Base-by-base conservation (phyloP, 2,888 invertebrate genomes). In the Spisula subtruncata region DNA sequence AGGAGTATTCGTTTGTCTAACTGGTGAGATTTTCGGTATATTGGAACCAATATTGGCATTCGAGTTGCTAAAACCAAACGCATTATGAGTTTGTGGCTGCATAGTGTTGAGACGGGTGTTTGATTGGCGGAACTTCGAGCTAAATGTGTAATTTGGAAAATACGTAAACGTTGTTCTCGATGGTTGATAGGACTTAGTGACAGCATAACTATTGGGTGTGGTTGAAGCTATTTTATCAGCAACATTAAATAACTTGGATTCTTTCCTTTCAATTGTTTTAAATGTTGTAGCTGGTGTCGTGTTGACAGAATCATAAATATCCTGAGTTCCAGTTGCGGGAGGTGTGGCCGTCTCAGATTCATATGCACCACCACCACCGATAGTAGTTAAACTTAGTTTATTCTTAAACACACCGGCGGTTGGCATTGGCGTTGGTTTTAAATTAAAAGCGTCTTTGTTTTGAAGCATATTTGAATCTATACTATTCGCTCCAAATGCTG, bases 141-240 rank as follows among this genome's bases (percentile, higher is more conserved):
- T 82, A 56, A 82, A 82, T 6, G 56, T 56, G 32, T 85, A 85
- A 20, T 79, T 85, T 80, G 85, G 85, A 4, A 56, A 51, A 25
- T 85, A 85, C 1, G 79, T 71, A n/a, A 56, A 35, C 0, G 85
- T 85, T 79, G 85, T 80, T 16, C 18, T 41, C 2, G 84, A 29
- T 32, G 46, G 46, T n/a, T 81, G 10, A 51, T 48, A 46, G 1
- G 46, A 46, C 5, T 16, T 20, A 12, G 46, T 81, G 32, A 48
- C 46, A 48, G 12, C 1, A 46, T 20, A 16, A 46, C n/a, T 51
- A 1, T 12, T 25, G 2, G 20, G n/a, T 0, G 66, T 83, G 2
- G 84, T 29, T n/a, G 75, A 12, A 79, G 41, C 80, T 18, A 85
- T 41, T 35, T 85, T 54, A 35, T 56, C 85, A 32, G 85, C 54